Evolutionary conservation across 92 coral and sea anemone species (phyloP).

Genomic region (Heliopora coerulea): DNA sequence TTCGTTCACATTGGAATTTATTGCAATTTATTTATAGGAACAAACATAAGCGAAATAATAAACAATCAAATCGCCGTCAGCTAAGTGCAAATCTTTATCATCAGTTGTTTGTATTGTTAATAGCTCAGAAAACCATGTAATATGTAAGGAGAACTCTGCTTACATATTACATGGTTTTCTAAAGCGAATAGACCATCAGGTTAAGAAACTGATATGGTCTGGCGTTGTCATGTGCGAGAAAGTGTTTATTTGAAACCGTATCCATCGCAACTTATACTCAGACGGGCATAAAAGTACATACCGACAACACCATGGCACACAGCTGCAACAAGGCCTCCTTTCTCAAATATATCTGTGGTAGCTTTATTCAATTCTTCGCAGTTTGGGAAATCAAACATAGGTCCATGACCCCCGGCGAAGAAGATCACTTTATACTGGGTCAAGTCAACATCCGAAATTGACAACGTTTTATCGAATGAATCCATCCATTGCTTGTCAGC

Average conservation of each 20-base stretch:
- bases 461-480: constrained; percentile 51
- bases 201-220: too few relatives aligned
- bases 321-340: constrained; percentile 86
- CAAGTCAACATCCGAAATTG: constrained; percentile 52
- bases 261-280: neutral
- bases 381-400: constrained; percentile 86
- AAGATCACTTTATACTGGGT: constrained; percentile 64
- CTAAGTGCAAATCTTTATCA: too few relatives aligned
- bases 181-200: too few relatives aligned
- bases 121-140: too few relatives aligned
- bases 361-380: constrained; percentile 58
- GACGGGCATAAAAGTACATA: constrained; percentile 7
- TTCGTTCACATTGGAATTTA: too few relatives aligned
- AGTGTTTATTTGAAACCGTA: neutral
- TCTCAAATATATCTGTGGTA: constrained; percentile 70
- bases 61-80: too few relatives aligned
- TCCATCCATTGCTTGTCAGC: constrained; percentile 44
- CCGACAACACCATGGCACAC: constrained; percentile 95
- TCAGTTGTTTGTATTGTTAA: too few relatives aligned
- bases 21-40: too few relatives aligned
- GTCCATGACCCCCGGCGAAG: constrained; percentile 96
- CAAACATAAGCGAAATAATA: too few relatives aligned
- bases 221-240: too few relatives aligned
- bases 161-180: too few relatives aligned
- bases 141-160: too few relatives aligned